phyloP scores from a whole-genome alignment of 2,113 vertebrate genomes.

The Meleagris gallopavo region DNA sequence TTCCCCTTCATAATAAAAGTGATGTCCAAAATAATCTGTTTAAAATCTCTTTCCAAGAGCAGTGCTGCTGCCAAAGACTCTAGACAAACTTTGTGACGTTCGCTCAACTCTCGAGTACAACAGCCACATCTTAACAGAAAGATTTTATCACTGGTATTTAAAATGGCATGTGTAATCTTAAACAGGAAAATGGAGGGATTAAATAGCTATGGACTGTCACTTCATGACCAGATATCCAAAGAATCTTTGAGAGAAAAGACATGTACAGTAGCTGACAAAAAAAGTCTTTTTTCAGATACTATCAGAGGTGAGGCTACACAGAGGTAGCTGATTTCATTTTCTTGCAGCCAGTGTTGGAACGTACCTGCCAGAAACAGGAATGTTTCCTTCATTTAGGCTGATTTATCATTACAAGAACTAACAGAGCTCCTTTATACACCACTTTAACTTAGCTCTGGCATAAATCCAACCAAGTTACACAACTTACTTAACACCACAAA shows the following conservation, averaged over 20 bases:
- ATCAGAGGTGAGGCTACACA: constrained; percentile 32
- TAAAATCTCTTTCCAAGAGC: constrained; percentile 31
- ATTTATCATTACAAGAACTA: constrained; percentile 63
- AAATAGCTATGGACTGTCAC: constrained; percentile 1
- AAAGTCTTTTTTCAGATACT: constrained; percentile 23
- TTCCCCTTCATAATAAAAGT: constrained; percentile 1
- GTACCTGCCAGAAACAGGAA: constrained; percentile 55
- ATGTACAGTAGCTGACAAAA: constrained; percentile 28
- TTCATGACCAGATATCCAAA: neutral
- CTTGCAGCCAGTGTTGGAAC: constrained; percentile 37
- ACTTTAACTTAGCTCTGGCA: constrained; percentile 9
- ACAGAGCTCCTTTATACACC: constrained; percentile 38
- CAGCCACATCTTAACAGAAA: constrained; percentile 6
- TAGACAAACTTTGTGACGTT: neutral
- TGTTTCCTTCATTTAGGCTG: constrained; percentile 41
- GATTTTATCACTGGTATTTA: constrained; percentile 56
- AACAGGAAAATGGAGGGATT: constrained; percentile 12
- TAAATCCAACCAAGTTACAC: neutral
- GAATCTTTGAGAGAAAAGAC: constrained; percentile 24
- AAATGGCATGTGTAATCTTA: neutral
- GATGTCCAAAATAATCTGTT: constrained; percentile 1
- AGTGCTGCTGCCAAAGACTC: constrained; percentile 7
- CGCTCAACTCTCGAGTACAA: neutral
- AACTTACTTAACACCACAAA: neutral
- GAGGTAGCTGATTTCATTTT: constrained; percentile 19